Evolutionary conservation across 2,888 invertebrate genomes (phyloP).

Genomic region (Philaethria dido): DNA sequence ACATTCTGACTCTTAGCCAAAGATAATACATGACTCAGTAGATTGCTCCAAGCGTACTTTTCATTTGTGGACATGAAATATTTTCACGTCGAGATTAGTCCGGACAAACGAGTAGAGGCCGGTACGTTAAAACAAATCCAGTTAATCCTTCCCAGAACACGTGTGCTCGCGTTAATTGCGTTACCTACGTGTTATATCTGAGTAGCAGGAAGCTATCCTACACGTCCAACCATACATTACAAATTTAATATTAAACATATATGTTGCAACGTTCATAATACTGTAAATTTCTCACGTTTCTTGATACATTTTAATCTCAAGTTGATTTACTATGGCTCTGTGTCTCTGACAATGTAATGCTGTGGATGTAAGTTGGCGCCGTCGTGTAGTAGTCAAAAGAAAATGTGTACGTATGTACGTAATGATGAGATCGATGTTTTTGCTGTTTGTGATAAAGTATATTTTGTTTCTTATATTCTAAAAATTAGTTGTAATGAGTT

Average conservation of each 20-base stretch:
- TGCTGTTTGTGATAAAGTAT: background rate
- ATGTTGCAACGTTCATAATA: slow-evolving; percentile 19
- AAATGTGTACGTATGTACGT: background rate
- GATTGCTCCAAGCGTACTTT: slow-evolving; percentile 1
- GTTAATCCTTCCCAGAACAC: slow-evolving; percentile 56
- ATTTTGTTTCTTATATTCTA: no score
- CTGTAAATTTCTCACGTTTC: slow-evolving; percentile 12
- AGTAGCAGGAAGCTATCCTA: slow-evolving; percentile 53
- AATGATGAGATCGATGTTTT: background rate
- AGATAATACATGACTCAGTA: slow-evolving; percentile 7
- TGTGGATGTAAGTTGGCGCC: background rate
- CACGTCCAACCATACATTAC: slow-evolving; percentile 21
- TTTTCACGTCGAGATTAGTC: slow-evolving; percentile 38
- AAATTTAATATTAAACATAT: background rate
- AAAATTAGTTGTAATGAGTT: no score
- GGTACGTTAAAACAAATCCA: slow-evolving; percentile 54
- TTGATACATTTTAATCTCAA: slow-evolving; percentile 18
- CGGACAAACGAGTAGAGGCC: slow-evolving; percentile 40
- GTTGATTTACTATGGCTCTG: background rate
- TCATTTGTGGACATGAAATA: slow-evolving; percentile 13
- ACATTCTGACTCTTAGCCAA: slow-evolving; percentile 15
- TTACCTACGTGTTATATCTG: slow-evolving; percentile 66
- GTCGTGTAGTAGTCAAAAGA: slow-evolving; percentile 1
- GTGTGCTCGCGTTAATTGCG: slow-evolving; percentile 53
- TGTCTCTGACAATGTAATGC: background rate